phyloP scores from a whole-genome alignment of 2,888 invertebrate genomes.

The Linnaemya tessellans region DNA sequence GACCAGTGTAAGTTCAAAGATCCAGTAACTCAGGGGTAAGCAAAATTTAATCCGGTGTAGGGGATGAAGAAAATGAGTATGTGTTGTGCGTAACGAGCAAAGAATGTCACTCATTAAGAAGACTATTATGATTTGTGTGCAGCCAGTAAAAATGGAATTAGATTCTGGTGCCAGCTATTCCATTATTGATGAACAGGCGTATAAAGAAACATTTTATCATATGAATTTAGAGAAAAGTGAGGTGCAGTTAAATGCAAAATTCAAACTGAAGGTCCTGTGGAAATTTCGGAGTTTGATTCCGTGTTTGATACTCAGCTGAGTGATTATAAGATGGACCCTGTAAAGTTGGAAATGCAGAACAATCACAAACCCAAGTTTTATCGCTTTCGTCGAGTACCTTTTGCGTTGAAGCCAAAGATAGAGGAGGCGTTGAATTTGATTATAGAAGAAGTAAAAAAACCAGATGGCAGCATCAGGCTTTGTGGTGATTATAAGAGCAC shows the following conservation, averaged over 20 bases:
- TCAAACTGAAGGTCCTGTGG: neutral
- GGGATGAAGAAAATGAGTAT: neutral
- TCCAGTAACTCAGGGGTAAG: neutral
- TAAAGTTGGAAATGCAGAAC: too few species aligned
- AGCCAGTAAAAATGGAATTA: conserved; percentile 39
- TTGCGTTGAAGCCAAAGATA: too few species aligned
- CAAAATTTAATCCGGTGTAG: neutral
- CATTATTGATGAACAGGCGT: conserved; percentile 12
- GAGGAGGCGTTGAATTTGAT: too few species aligned
- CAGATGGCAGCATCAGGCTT: too few species aligned
- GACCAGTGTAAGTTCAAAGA: conserved; percentile 17
- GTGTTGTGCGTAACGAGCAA: neutral
- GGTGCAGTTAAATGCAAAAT: neutral
- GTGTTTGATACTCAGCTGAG: too few species aligned
- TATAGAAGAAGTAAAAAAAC: too few species aligned
- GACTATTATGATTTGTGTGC: neutral
- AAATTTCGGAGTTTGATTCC: conserved; percentile 8
- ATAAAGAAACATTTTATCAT: conserved; percentile 12
- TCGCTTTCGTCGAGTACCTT: too few species aligned
- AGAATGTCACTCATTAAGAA: conserved; percentile 8
- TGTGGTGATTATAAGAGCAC: too few species aligned
- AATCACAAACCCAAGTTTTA: too few species aligned
- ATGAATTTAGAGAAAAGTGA: neutral
- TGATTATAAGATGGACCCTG: too few species aligned
- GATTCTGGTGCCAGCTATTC: conserved; percentile 33